Conservation (phyloP, 2,113 vertebrate genomes). For the Rhea pennata region DNA sequence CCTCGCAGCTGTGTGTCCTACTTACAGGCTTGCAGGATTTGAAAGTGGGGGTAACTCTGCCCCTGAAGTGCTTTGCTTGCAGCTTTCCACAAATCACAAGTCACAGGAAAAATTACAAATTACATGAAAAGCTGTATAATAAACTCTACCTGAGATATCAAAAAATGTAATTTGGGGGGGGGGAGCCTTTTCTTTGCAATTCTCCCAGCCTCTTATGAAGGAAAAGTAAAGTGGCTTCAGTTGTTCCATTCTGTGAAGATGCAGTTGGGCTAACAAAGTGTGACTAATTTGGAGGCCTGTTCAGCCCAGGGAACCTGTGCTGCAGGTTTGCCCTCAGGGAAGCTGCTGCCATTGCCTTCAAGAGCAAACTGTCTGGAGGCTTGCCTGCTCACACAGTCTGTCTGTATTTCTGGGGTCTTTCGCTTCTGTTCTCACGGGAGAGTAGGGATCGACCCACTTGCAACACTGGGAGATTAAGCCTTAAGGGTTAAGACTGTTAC, state of each 20-base stretch:
- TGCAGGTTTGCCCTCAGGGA: not conserved
- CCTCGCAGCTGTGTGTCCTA: not conserved
- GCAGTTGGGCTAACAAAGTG: not conserved
- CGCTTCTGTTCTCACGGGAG: not conserved
- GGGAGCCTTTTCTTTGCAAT: not conserved
- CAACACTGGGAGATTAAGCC: not conserved
- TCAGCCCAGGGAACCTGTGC: not conserved
- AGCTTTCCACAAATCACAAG: not conserved
- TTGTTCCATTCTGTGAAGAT: not conserved
- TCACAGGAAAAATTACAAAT: not conserved
- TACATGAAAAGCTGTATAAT: not conserved
- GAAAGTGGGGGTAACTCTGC: not conserved
- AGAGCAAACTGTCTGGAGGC: not conserved
- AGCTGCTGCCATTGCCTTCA: rapidly evolving
- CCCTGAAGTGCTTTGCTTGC: not conserved
- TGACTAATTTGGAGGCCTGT: not conserved
- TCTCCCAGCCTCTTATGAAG: not conserved
- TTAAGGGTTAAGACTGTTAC: not conserved
- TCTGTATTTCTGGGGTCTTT: not conserved
- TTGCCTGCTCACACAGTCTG: rapidly evolving
- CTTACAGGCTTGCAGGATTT: not conserved
- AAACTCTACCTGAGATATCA: not conserved
- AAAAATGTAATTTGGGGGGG: not conserved
- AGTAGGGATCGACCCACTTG: not conserved
- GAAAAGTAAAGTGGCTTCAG: not conserved